Conservation (phyloP, 2,113 vertebrate genomes). For the Gasterosteus nipponicus region DNA sequence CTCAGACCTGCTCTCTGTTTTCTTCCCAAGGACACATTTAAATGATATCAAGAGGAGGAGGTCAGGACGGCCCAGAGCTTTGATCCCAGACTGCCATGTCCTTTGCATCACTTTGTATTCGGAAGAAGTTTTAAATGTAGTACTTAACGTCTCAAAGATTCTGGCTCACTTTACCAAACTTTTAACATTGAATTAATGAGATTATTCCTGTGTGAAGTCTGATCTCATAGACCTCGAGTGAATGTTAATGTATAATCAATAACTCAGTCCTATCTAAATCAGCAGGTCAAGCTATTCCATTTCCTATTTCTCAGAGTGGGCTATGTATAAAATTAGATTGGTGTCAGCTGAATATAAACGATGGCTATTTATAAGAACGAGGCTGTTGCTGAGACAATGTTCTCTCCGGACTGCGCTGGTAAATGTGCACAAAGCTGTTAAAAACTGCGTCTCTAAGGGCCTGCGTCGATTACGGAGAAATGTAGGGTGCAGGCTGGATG, state of each 20-base stretch:
- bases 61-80: constrained; percentile 16
- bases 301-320: constrained; percentile 59
- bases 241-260: constrained; percentile 15
- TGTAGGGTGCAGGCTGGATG: constrained; percentile 36
- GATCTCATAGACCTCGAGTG: constrained; percentile 3
- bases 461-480: constrained; percentile 22
- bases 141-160: constrained; percentile 9
- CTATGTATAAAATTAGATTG: constrained; percentile 74
- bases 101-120: constrained; percentile 16
- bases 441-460: constrained; percentile 44
- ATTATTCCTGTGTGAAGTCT: not conserved
- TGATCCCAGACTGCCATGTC: not conserved
- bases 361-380: constrained; percentile 76
- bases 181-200: constrained; percentile 28
- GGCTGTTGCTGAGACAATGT: constrained; percentile 72
- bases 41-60: constrained; percentile 18
- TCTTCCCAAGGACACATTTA: constrained; percentile 24
- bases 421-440: constrained; percentile 35
- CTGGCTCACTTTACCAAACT: not conserved
- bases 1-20: constrained; percentile 45
- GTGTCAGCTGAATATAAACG: constrained; percentile 78
- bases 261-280: constrained; percentile 18
- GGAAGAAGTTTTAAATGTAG: not conserved
- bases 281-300: constrained; percentile 27
- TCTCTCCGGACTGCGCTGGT: constrained; percentile 19